Percentiles rank a stretch among this genome's conserved stretches.
Conservation (phyloP, 2,113 vertebrate species). For the Gasterosteus aculeatus region DNA sequence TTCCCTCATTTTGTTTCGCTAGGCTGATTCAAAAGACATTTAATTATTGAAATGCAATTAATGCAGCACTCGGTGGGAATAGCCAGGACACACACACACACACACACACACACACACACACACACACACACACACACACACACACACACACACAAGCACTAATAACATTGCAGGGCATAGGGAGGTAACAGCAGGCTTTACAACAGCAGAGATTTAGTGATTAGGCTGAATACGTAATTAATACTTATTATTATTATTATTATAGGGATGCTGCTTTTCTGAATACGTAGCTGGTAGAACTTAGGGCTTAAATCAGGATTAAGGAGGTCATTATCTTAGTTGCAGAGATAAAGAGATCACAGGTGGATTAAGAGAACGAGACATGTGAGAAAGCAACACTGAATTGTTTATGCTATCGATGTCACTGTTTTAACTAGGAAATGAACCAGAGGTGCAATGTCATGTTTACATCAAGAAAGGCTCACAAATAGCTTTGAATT, state of each 20-base stretch:
- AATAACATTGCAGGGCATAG: background rate
- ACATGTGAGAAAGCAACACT: background rate
- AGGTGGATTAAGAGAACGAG: conserved; percentile 30
- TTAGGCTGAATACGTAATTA: conserved; percentile 54
- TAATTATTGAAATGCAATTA: conserved; percentile 78
- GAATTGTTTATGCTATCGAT: conserved; percentile 7
- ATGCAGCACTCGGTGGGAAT: conserved; percentile 53
- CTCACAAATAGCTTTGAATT: background rate
- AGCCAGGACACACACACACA: conserved; percentile 39
- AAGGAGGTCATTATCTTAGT: conserved; percentile 37
- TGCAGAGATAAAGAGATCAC: conserved; percentile 44
- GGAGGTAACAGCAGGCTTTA: conserved; percentile 33
- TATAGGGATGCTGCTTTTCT: conserved; percentile 13
- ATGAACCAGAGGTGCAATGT: background rate
- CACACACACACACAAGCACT: background rate
- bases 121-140: background rate
- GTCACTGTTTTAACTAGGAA: background rate
- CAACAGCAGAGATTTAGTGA: conserved; percentile 52
- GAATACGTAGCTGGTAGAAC: conserved; percentile 9
- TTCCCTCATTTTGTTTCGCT: conserved; percentile 41
- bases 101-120: conserved; percentile 22
- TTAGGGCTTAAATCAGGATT: conserved; percentile 39
- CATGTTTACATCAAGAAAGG: background rate
- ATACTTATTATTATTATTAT: conserved; percentile 49
- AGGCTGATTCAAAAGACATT: conserved; percentile 68